Base-by-base conservation (phyloP, 1,140 invertebrate genomes). In the Drosophila melanica region DNA sequence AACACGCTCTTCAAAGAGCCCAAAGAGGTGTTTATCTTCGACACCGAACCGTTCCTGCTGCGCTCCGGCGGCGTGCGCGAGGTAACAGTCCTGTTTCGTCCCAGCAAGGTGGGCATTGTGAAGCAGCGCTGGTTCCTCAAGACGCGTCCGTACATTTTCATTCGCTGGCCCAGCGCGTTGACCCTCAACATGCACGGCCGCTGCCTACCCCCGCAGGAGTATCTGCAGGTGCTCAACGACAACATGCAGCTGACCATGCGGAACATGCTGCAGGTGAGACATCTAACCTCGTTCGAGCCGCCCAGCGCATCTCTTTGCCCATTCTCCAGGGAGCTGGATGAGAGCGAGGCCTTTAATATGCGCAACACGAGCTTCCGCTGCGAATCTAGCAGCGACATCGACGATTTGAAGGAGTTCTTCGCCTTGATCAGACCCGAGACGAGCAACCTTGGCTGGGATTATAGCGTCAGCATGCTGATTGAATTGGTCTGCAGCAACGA, bases 41-140 rank as follows among this genome's bases (percentile, higher is more conserved):
- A 86, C 47, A 59, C 50, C 0, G 14, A 11, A 8, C 44, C 78
- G 0, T 86, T 86, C 44, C 9, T 12, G 4, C 57, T 86, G 3
- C 8, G 30, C 2, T 33, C 68, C 0, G 75, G 81, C 0, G 82
- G 59, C 4, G 16, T 59, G 0, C 71, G 63, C 4, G 75, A 73
- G 2, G 57, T 87, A 6, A 14, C 44, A 0, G 68, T 87, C 0
- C 48, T 86, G 9, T 86, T 79, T 41, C 66, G 74, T 0, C 81
- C 81, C 0, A 20, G 41, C 7, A 65, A 23, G 16, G 82, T 86
- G 18, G 72, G 71, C n/a, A 76, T 86, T 10, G 63, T 76, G 0
- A 86, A 86, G 58, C 75, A 87, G 20, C 51, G 75, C 1, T 86
- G 81, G 82, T 18, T 89, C 1, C 75, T 90, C 4, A 48, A 47